Percentiles rank a stretch among this genome's conserved stretches.
These are phyloP conservation scores for Upupa epops DNA, from an alignment of 2,113 vertebrate species.

Conservation along the genomic window DNA sequence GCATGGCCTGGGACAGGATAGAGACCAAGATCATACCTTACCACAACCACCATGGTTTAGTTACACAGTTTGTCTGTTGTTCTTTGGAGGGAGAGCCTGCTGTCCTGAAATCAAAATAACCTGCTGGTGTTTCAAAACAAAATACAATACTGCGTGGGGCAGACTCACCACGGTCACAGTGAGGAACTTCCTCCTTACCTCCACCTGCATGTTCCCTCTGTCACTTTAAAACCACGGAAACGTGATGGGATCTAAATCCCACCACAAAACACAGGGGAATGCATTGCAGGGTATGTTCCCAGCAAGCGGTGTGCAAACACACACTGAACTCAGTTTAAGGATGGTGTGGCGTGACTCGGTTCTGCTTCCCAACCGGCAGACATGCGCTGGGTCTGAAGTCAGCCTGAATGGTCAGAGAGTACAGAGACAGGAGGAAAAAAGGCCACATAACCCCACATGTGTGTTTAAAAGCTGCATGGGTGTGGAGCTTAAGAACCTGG, in stretches of 20 bases:
- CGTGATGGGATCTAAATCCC: neutral
- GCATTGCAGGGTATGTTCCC: neutral
- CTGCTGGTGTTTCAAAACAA: neutral
- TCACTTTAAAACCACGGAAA: too few relatives aligned
- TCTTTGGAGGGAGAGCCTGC: neutral
- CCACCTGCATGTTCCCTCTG: too few relatives aligned
- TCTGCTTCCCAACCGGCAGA: neutral
- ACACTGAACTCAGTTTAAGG: neutral
- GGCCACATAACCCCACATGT: too few relatives aligned
- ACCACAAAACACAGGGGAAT: neutral
- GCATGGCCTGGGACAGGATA: accelerated
- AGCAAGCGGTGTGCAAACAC: neutral
- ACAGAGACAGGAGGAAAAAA: too few relatives aligned
- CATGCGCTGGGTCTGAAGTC: neutral
- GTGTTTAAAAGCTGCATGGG: too few relatives aligned
- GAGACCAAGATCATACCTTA: neutral
- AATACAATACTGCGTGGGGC: neutral
- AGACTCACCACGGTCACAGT: too few relatives aligned
- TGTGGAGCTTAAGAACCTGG: too few relatives aligned
- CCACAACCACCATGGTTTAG: neutral
- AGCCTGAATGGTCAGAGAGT: neutral
- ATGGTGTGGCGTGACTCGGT: too few relatives aligned
- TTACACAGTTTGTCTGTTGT: neutral
- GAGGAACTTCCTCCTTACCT: too few relatives aligned
- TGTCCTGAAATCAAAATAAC: neutral